Percentiles rank a stretch among this genome's conserved stretches.
These are phyloP conservation scores for Lysandra bellargus DNA, from an alignment of 2,888 invertebrate species.

Conservation along the genomic window DNA sequence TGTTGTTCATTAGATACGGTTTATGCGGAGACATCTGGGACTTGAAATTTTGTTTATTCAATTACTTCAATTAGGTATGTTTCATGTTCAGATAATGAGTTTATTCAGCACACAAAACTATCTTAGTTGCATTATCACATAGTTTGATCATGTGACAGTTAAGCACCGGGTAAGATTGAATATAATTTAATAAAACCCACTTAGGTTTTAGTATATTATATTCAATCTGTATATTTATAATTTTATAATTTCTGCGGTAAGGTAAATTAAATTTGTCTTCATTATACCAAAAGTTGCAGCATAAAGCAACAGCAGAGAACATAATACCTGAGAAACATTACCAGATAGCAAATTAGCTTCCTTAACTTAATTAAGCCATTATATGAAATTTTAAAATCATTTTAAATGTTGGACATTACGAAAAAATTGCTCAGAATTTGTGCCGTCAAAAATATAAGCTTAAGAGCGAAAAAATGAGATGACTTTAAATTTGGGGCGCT, in stretches of 20 bases:
- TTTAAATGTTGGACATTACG: neutral
- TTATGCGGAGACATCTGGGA: neutral
- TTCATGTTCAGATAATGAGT: neutral
- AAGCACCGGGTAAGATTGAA: too few species aligned
- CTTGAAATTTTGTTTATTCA: neutral
- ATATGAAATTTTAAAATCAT: neutral
- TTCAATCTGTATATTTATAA: too few species aligned
- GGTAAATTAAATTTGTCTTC: neutral
- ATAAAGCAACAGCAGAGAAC: neutral
- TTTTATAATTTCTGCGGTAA: neutral
- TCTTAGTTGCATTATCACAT: neutral
- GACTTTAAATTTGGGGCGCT: conserved; percentile 40
- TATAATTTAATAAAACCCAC: too few species aligned
- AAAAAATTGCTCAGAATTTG: conserved; percentile 33
- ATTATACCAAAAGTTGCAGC: neutral
- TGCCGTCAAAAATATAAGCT: conserved; percentile 38
- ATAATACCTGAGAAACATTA: neutral
- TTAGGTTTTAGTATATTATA: too few species aligned
- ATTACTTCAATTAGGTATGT: neutral
- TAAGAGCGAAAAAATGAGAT: conserved; percentile 42
- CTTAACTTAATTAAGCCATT: neutral
- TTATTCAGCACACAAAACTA: neutral
- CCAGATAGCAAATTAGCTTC: neutral
- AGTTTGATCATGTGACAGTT: neutral
- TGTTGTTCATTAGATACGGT: conserved; percentile 21